A percentile compares a stretch with the other conserved stretches of the same genome.
Evolutionary conservation across 2,113 vertebrate species (phyloP).

Genomic region (Sturnus vulgaris): DNA sequence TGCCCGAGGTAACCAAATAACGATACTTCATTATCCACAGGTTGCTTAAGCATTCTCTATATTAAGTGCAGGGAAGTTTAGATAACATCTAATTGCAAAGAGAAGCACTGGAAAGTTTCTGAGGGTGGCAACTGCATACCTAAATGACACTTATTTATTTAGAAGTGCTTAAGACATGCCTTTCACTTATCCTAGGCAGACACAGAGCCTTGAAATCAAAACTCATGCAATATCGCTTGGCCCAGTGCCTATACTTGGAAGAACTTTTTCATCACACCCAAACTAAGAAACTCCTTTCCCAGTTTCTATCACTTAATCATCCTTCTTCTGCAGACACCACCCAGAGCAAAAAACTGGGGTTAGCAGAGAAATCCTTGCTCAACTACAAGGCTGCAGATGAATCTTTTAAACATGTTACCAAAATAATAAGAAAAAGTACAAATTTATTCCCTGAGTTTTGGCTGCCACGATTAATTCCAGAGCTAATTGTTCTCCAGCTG

Average conservation of each 20-base stretch:
- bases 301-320: slow-evolving; percentile 48
- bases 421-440: neutral
- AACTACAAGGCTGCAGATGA: neutral
- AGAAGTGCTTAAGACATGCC: slow-evolving; percentile 41
- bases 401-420: neutral
- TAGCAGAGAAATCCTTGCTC: neutral
- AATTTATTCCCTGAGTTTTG: neutral
- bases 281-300: slow-evolving; percentile 20
- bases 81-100: slow-evolving; percentile 53
- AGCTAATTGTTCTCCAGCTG: neutral
- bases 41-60: slow-evolving; percentile 23
- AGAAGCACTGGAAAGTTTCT: slow-evolving; percentile 36
- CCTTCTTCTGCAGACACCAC: neutral
- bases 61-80: slow-evolving; percentile 26
- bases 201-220: slow-evolving; percentile 45
- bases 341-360: slow-evolving; percentile 5
- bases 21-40: neutral
- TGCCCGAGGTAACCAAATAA: slow-evolving; percentile 19
- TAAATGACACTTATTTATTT: slow-evolving; percentile 59
- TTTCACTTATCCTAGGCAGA: slow-evolving; percentile 42
- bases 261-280: slow-evolving; percentile 44
- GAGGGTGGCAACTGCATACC: slow-evolving; percentile 48
- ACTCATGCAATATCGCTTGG: slow-evolving; percentile 24
- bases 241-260: slow-evolving; percentile 34
- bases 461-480: neutral